Percentiles rank a stretch among this genome's conserved stretches.
Evolutionary conservation across 2,888 invertebrate genomes (phyloP).

Genomic region (Philonicus albiceps): DNA sequence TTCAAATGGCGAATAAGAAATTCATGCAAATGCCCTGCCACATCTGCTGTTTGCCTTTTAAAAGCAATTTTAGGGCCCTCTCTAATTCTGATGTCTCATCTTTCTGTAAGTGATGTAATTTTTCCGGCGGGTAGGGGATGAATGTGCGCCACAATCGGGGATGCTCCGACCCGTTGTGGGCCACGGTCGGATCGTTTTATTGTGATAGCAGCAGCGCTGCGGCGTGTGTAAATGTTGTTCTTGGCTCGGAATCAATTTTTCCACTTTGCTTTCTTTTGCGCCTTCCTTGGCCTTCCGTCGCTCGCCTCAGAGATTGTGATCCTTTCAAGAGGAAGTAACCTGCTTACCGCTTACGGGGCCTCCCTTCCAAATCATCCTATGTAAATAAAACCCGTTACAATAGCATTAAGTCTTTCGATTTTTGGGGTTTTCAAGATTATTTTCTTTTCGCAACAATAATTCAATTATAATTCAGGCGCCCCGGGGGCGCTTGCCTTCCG

Average conservation of each 20-base stretch:
- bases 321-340: conserved; percentile 48
- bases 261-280: conserved; percentile 42
- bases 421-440: conserved; percentile 49
- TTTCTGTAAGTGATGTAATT: conserved; percentile 49
- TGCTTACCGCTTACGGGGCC: conserved; percentile 44
- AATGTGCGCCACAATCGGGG: not conserved
- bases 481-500: conserved; percentile 33
- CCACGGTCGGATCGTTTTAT: not conserved
- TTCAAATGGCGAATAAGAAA: conserved; percentile 48
- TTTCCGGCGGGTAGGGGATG: conserved; percentile 36
- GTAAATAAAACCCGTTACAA: conserved; percentile 50
- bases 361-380: conserved; percentile 48
- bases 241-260: conserved; percentile 47
- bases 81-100: conserved; percentile 49
- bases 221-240: conserved; percentile 48
- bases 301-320: conserved; percentile 34
- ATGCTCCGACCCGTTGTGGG: conserved; percentile 17
- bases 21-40: conserved; percentile 49
- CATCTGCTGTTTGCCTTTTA: conserved; percentile 49
- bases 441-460: conserved; percentile 51
- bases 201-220: conserved; percentile 10
- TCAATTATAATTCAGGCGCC: conserved; percentile 49
- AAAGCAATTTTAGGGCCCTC: conserved; percentile 49
- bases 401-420: conserved; percentile 49
- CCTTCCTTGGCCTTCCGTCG: conserved; percentile 15